Evolutionary conservation across 1,140 invertebrate genomes (phyloP), one percentile per base, ranked within the genome.

Genomic region (Heliconius himera): DNA sequence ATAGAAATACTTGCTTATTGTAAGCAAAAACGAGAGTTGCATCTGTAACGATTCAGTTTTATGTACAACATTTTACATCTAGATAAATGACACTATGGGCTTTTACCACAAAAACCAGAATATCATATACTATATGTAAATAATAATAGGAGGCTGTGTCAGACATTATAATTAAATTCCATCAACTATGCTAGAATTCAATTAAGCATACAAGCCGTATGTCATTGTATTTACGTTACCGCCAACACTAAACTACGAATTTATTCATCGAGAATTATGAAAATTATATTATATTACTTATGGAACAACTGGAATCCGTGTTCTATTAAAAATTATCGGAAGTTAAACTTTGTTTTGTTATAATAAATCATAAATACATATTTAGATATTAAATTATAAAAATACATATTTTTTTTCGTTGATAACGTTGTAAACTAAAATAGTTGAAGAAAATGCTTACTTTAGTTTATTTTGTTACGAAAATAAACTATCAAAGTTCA

Each of bases 101-200:
- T 3, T 26, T 26, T 29, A 26, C 56, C 22, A n/a, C 22, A 60
- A 29, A 60, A 60, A 60, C 56, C 11, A 26, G 22, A 60, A 60
- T 29, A 60, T 3, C 13, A 13, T 60, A 29, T 26, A 2, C 2
- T 2, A 29, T 29, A 60, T 60, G 56, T 60, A 60, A 66, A 75
- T 20, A 56, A 29, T 49, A 54, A 79, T 54, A 75, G 78, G 66
- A 79, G 78, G 66, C 73, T 79, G 73, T 49, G 29, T 72, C 46
- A 79, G 78, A 79, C 78, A 66, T 79, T 54, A 54, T 79, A 79
- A 79, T 79, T 79, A 75, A 79, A 79, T 79, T 74, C 74, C 66
- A 75, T 75, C 41, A 79, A 75, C 73, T 66, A 79, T 72, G 71
- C 73, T 60, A 74, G 73, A 79, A 71, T 75, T 79, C 78, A 79